phyloP scores from a whole-genome alignment of 92 coral and sea anemone species.

The Zoanthus sansibaricus region DNA sequence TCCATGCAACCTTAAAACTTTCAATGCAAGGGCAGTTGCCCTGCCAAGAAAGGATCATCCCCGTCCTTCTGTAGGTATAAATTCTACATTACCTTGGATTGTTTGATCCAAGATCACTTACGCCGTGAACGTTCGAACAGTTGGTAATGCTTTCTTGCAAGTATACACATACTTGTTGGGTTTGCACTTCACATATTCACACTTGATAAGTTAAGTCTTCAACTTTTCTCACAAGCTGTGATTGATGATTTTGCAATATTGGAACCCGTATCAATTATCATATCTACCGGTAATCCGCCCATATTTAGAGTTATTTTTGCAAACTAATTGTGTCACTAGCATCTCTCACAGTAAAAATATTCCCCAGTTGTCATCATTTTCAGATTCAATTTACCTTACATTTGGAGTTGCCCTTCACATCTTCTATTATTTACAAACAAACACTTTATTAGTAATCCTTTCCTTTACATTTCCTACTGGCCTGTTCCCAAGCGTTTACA shows the following conservation, averaged over 20 bases:
- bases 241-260: slow-evolving; percentile 28
- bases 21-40: not conserved
- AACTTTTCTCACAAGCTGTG: slow-evolving; percentile 30
- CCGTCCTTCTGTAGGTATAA: not conserved
- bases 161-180: not conserved
- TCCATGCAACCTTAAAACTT: not conserved
- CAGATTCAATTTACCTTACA: slow-evolving; percentile 20
- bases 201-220: not conserved
- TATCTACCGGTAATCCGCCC: slow-evolving; percentile 25
- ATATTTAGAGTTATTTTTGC: slow-evolving; percentile 10
- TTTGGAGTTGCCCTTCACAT: slow-evolving; percentile 22
- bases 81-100: not conserved
- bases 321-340: slow-evolving; percentile 22
- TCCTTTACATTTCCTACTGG: slow-evolving; percentile 7
- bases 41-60: not conserved
- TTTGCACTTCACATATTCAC: not conserved
- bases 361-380: slow-evolving; percentile 12
- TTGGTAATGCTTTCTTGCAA: not conserved
- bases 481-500: slow-evolving; percentile 2
- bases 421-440: not conserved
- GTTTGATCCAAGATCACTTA: not conserved
- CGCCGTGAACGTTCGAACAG: not conserved
- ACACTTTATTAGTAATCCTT: slow-evolving; percentile 9
- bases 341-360: slow-evolving; percentile 13
- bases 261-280: slow-evolving; percentile 38